phyloP scores from a whole-genome alignment of 2,888 invertebrate species.

The Tachina fera region DNA sequence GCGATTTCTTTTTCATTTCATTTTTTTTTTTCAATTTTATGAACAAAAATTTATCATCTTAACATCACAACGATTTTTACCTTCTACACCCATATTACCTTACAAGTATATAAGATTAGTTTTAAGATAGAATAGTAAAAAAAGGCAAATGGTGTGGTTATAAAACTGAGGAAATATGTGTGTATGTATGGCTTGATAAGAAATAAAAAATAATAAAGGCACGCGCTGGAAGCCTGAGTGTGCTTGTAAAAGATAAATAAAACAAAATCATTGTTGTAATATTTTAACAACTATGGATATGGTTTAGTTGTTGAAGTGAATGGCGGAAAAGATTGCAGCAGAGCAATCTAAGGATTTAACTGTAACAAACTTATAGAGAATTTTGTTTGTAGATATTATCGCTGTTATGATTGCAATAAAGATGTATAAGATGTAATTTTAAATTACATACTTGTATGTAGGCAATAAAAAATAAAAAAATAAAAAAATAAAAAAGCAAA shows the following conservation, averaged over 20 bases:
- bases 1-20: conserved; percentile 19
- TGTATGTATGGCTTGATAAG: no score
- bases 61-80: conserved; percentile 3
- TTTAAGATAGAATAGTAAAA: neutral
- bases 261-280: conserved; percentile 37
- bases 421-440: conserved; percentile 4
- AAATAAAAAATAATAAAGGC: neutral
- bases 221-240: neutral
- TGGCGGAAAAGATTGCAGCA: conserved; percentile 34
- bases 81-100: neutral
- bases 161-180: neutral
- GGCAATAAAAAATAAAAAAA: neutral
- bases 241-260: conserved; percentile 23
- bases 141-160: no score
- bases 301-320: conserved; percentile 7
- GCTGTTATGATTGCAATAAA: conserved; percentile 13
- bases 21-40: conserved; percentile 24
- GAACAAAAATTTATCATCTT: conserved; percentile 55
- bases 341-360: conserved; percentile 46
- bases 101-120: conserved; percentile 15
- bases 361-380: conserved; percentile 22
- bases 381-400: conserved; percentile 42
- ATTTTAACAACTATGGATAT: conserved; percentile 42
- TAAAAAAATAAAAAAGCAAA: no score
- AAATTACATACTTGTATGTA: neutral